Evolutionary conservation across 2,113 vertebrate species (phyloP).

Genomic region (Phaethornis superciliosus): DNA sequence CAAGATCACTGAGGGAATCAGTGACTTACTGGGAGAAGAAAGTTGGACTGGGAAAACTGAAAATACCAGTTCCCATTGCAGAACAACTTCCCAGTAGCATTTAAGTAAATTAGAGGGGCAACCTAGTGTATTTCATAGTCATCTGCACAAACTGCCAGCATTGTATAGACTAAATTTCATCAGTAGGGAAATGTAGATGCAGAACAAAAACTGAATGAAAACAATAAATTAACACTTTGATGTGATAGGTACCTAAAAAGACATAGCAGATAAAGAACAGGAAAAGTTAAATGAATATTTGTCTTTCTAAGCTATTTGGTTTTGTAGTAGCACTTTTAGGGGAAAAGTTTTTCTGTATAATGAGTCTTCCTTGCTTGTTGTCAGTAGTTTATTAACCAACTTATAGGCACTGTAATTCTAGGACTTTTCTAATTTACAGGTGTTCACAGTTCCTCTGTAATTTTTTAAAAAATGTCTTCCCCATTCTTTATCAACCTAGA

Average conservation of each 20-base stretch:
- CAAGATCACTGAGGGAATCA: slow-evolving; percentile 7
- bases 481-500: background rate
- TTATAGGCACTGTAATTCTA: background rate
- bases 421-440: background rate
- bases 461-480: background rate
- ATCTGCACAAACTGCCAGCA: background rate
- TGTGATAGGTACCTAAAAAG: background rate
- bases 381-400: background rate
- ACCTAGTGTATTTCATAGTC: slow-evolving; percentile 7
- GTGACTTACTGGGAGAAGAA: background rate
- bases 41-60: slow-evolving; percentile 37
- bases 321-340: background rate
- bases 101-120: slow-evolving; percentile 60
- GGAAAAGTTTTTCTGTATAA: background rate
- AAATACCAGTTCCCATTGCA: slow-evolving; percentile 5
- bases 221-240: background rate
- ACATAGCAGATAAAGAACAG: background rate
- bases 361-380: background rate
- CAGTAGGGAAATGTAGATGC: background rate
- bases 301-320: background rate
- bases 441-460: background rate
- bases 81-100: background rate
- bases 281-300: background rate
- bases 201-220: background rate
- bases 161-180: background rate